Percentiles rank a stretch among this genome's conserved stretches.
phyloP scores from a whole-genome alignment of 1,140 invertebrate species.

The Drosophila equinoxialis region DNA sequence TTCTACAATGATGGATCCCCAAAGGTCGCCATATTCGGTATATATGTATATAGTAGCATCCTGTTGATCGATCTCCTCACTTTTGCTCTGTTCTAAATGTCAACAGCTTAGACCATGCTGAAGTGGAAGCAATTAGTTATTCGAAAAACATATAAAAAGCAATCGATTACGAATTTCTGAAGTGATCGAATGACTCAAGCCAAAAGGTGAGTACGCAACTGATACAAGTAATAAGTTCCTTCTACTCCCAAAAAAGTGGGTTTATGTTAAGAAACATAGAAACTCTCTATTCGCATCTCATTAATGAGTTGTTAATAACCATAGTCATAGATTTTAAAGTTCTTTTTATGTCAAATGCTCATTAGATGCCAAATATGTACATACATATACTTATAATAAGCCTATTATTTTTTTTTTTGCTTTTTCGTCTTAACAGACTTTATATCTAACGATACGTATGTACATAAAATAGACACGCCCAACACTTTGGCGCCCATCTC shows the following conservation, averaged over 20 bases:
- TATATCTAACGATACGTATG: too few relatives aligned
- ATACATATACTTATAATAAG: too few relatives aligned
- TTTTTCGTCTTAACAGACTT: too few relatives aligned
- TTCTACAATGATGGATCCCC: conserved; percentile 1
- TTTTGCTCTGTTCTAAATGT: conserved; percentile 3
- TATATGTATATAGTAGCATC: background rate
- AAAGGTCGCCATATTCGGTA: background rate
- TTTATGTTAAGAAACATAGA: background rate
- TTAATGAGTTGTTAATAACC: too few relatives aligned
- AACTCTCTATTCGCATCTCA: too few relatives aligned
- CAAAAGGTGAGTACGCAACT: background rate
- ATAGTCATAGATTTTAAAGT: too few relatives aligned
- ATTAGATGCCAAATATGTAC: too few relatives aligned
- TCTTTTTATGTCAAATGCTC: too few relatives aligned
- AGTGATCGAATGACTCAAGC: conserved; percentile 2
- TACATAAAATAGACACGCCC: too few relatives aligned
- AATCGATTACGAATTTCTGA: conserved; percentile 32
- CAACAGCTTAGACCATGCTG: conserved; percentile 14
- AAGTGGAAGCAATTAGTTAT: conserved; percentile 49
- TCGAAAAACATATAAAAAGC: conserved; percentile 41
- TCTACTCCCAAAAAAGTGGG: background rate
- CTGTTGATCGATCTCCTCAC: conserved; percentile 9
- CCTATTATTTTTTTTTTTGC: too few relatives aligned
- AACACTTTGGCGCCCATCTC: too few relatives aligned
- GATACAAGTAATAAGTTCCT: too few relatives aligned